These are phyloP conservation scores for Hemiscyllium ocellatum DNA, from an alignment of 2,113 vertebrate species.

Conservation along the genomic window DNA sequence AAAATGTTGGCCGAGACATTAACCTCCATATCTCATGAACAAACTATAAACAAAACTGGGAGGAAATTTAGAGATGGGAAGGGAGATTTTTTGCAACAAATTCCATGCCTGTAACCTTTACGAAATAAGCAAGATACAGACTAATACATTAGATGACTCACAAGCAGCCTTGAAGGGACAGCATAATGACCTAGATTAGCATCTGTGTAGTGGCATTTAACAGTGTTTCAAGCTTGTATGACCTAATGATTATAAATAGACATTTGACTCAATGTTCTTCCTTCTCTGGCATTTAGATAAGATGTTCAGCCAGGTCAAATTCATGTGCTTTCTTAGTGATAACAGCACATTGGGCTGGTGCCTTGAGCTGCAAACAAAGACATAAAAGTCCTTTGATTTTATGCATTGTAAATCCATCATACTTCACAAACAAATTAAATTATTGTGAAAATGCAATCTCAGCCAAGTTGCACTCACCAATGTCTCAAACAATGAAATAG, in stretches of 20 bases:
- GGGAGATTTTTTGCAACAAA: neutral
- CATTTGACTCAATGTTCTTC: neutral
- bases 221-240: neutral
- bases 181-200: neutral
- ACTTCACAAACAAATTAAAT: neutral
- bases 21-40: neutral
- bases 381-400: neutral
- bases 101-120: neutral
- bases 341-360: neutral
- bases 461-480: neutral
- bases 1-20: no score
- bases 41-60: neutral
- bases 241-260: neutral
- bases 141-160: neutral
- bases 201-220: neutral
- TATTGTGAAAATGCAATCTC: neutral
- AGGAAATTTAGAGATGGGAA: neutral
- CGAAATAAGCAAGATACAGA: neutral
- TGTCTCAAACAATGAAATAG: neutral
- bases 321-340: neutral
- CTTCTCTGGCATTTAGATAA: neutral
- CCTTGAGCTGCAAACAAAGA: neutral
- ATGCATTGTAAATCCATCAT: neutral
- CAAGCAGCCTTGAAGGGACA: neutral
- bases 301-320: neutral